Conservation (phyloP, 2,113 vertebrate species). For the Galemys pyrenaicus region DNA sequence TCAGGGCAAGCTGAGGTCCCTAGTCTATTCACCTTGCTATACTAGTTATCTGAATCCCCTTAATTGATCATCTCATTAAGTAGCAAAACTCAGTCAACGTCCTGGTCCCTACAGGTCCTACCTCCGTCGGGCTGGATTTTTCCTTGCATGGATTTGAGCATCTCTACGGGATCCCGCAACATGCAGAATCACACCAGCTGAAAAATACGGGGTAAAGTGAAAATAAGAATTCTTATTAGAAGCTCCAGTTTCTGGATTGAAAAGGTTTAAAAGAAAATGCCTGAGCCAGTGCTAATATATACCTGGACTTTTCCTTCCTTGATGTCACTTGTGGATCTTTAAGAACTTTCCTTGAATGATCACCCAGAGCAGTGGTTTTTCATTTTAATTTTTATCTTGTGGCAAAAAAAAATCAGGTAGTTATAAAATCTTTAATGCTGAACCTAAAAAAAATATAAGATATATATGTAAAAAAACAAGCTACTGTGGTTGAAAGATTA, state of each 20-base stretch:
- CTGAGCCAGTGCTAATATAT: neutral
- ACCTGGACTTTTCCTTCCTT: neutral
- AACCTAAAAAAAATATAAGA: constrained; percentile 14
- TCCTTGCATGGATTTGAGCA: constrained; percentile 92
- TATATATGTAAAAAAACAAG: neutral
- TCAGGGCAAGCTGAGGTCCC: neutral
- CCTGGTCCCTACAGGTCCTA: constrained; percentile 87
- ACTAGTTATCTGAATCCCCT: neutral
- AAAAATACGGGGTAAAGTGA: constrained; percentile 91
- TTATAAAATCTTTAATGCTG: neutral
- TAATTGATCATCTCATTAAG: neutral
- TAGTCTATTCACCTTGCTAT: neutral
- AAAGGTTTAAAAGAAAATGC: neutral
- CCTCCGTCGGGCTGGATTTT: constrained; percentile 93
- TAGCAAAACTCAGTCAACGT: constrained; percentile 56
- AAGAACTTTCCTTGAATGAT: constrained; percentile 38
- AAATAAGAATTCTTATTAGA: constrained; percentile 1
- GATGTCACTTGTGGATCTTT: neutral
- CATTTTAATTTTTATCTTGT: constrained; percentile 22
- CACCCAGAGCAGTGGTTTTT: neutral
- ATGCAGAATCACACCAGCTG: constrained; percentile 90
- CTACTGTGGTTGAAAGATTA: neutral
- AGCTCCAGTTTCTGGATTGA: neutral
- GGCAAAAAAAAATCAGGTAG: constrained; percentile 26
- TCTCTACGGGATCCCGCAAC: constrained; percentile 94